Evolutionary conservation across 2,113 vertebrate genomes (phyloP).

Genomic region (Grantiella picta): DNA sequence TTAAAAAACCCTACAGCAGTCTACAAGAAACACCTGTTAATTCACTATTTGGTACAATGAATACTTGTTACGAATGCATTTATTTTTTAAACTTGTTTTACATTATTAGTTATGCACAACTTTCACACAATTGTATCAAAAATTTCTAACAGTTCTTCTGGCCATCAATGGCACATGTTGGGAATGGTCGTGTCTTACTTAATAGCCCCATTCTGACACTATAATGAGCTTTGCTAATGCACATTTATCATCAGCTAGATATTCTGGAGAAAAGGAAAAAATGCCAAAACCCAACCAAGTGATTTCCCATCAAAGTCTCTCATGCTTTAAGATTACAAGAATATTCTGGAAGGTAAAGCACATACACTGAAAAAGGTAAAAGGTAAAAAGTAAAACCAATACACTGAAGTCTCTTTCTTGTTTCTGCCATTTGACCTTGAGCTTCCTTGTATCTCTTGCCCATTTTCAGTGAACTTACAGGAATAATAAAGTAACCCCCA

Average conservation of each 20-base stretch:
- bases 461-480: not conserved
- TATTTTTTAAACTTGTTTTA: not conserved
- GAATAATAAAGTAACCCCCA: not conserved
- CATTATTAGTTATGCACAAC: not conserved
- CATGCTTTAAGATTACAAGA: not conserved
- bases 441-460: not conserved
- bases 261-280: not conserved
- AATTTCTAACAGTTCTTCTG: not conserved
- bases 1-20: not conserved
- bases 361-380: not conserved
- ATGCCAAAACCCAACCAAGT: not conserved
- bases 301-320: not conserved
- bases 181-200: not conserved
- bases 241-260: not conserved
- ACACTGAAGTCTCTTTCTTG: not conserved
- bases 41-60: not conserved
- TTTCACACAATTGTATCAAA: not conserved
- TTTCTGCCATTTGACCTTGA: not conserved
- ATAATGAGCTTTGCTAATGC: not conserved
- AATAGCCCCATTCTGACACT: not conserved
- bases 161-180: not conserved
- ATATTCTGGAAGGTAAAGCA: not conserved
- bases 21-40: not conserved
- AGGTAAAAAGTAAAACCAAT: not conserved
- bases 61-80: not conserved